Percentiles rank a stretch among this genome's conserved stretches.
Conservation (phyloP, 2,113 vertebrate genomes). For the Phalacrocorax aristotelis region DNA sequence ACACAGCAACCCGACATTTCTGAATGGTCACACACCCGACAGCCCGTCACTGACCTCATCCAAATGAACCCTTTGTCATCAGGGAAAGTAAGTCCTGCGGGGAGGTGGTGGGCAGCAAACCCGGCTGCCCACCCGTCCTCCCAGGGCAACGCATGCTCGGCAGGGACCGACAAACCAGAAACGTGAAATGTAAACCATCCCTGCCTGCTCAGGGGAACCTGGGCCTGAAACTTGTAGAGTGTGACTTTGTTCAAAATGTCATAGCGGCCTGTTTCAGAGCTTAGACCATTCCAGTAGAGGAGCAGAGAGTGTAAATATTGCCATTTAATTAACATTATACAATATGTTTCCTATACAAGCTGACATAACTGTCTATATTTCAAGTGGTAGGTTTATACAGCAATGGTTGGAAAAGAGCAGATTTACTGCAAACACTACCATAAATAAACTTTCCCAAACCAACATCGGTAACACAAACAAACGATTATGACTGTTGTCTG, state of each 20-base stretch:
- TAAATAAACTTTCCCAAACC: slow-evolving; percentile 55
- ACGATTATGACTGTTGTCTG: slow-evolving; percentile 56
- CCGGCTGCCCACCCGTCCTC: accelerated
- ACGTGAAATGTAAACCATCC: too few relatives aligned
- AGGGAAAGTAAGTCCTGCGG: accelerated
- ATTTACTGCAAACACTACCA: slow-evolving; percentile 38
- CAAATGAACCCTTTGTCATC: accelerated
- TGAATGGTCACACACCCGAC: accelerated
- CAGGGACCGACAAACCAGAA: background rate
- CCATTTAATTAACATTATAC: slow-evolving; percentile 24
- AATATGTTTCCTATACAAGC: slow-evolving; percentile 8
- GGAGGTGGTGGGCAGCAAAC: background rate
- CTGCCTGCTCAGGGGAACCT: background rate
- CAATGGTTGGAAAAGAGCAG: slow-evolving; percentile 17
- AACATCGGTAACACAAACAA: slow-evolving; percentile 53
- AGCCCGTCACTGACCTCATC: background rate
- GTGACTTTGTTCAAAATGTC: background rate
- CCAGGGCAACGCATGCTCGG: accelerated
- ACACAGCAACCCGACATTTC: background rate
- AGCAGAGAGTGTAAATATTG: background rate
- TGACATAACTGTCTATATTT: slow-evolving; percentile 27
- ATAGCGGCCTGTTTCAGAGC: background rate
- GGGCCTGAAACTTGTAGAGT: background rate
- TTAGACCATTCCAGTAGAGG: background rate
- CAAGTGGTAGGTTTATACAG: background rate